phyloP scores from a whole-genome alignment of 1,140 invertebrate species.

The Ceratitis capitata region DNA sequence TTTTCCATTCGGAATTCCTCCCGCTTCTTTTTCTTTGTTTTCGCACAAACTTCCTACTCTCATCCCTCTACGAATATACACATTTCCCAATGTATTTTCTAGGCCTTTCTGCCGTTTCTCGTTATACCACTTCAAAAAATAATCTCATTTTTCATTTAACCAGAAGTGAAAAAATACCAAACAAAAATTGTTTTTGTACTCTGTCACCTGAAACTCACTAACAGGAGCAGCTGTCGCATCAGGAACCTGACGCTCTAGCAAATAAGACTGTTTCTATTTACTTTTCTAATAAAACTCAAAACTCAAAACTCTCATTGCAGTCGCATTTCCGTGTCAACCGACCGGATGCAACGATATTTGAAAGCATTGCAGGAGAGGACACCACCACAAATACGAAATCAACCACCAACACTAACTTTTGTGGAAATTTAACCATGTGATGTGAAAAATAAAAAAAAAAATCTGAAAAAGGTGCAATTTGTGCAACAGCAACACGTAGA shows the following conservation, averaged over 20 bases:
- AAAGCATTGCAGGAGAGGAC: too few relatives aligned
- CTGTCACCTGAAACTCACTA: constrained; percentile 8
- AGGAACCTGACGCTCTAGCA: background rate
- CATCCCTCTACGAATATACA: too few relatives aligned
- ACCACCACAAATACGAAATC: too few relatives aligned
- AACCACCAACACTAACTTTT: background rate
- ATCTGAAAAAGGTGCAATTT: constrained; percentile 15
- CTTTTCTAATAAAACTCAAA: background rate
- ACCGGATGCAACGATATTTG: constrained; percentile 12
- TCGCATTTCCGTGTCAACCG: background rate
- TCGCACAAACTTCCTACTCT: too few relatives aligned
- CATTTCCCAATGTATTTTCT: too few relatives aligned
- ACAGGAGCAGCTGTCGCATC: background rate
- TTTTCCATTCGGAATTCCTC: constrained; percentile 30
- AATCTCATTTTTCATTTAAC: constrained; percentile 26
- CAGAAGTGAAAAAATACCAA: too few relatives aligned
- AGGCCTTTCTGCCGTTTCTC: too few relatives aligned
- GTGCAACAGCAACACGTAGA: background rate
- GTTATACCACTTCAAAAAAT: background rate
- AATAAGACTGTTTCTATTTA: background rate
- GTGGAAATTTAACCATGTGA: too few relatives aligned
- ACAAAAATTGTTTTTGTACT: background rate
- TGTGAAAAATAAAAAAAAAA: background rate
- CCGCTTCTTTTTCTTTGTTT: constrained; percentile 8
- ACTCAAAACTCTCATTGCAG: too few relatives aligned